These are phyloP conservation scores for Ginglymostoma cirratum DNA, from an alignment of 2,113 vertebrate species.

Conservation along the genomic window DNA sequence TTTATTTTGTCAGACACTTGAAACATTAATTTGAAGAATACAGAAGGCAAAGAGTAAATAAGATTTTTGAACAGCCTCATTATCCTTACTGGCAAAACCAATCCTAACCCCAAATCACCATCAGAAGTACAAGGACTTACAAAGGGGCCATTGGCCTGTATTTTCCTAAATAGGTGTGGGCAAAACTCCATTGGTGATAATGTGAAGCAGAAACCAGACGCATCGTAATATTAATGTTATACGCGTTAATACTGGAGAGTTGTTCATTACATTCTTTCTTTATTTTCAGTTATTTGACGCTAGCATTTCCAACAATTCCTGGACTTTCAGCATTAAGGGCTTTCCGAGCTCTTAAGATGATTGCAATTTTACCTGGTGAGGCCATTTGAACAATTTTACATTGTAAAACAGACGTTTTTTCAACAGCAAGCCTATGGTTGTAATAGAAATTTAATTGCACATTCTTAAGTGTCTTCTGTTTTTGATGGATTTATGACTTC, in stretches of 20 bases:
- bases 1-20: not conserved
- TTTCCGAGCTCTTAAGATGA: conserved; percentile 40
- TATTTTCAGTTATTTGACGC: conserved; percentile 37
- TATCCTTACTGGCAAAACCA: not conserved
- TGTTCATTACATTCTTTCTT: not conserved
- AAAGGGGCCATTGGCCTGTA: too few relatives aligned
- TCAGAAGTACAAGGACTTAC: not conserved
- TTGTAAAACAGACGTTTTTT: not conserved
- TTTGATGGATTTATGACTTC: not conserved
- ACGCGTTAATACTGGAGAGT: not conserved
- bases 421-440: not conserved
- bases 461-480: not conserved
- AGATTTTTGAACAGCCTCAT: not conserved
- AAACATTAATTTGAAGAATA: not conserved
- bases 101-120: not conserved
- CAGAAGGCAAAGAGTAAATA: not conserved
- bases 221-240: not conserved
- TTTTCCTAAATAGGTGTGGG: not conserved
- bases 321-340: conserved; percentile 39
- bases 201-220: not conserved
- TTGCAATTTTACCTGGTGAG: conserved; percentile 40
- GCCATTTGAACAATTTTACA: not conserved
- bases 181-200: not conserved
- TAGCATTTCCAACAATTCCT: conserved; percentile 39
- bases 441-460: not conserved